Evolutionary conservation across 2,888 invertebrate genomes (phyloP).

Genomic region (Andrena camellia): DNA sequence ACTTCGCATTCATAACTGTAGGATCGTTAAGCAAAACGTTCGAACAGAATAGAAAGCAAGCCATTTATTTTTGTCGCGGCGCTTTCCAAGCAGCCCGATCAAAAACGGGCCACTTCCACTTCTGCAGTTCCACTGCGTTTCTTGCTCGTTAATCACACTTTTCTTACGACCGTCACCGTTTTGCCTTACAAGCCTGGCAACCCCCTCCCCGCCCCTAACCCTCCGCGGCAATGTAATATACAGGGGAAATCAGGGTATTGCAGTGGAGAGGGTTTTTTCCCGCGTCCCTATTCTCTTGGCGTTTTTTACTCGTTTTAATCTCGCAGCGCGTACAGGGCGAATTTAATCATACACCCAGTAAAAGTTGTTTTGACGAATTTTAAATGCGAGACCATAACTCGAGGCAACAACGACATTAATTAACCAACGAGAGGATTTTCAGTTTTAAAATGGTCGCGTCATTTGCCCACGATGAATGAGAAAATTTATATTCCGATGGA

Average conservation of each 20-base stretch:
- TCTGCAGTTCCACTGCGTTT: conserved; percentile 11
- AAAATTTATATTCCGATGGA: background rate
- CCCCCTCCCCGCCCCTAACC: conserved; percentile 20
- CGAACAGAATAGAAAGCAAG: background rate
- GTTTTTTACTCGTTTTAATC: conserved; percentile 12
- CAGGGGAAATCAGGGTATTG: conserved; percentile 8
- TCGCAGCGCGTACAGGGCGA: background rate
- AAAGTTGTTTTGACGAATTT: background rate
- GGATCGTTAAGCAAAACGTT: background rate
- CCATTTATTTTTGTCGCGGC: conserved; percentile 13
- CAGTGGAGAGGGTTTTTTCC: background rate
- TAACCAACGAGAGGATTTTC: background rate
- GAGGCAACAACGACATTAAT: background rate
- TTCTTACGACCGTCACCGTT: conserved; percentile 42
- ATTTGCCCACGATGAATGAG: background rate
- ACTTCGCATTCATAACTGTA: background rate
- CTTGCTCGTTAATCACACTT: conserved; percentile 63
- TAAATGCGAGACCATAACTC: background rate
- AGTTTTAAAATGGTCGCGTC: background rate
- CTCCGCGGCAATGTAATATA: conserved; percentile 24
- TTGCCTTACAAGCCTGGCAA: conserved; percentile 30
- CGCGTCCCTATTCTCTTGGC: background rate
- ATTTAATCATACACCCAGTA: background rate
- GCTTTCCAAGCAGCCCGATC: conserved; percentile 14
- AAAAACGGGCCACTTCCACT: conserved; percentile 42